Evolutionary conservation across 2,113 vertebrate genomes (phyloP).

Genomic region (Cynoglossus semilaevis): DNA sequence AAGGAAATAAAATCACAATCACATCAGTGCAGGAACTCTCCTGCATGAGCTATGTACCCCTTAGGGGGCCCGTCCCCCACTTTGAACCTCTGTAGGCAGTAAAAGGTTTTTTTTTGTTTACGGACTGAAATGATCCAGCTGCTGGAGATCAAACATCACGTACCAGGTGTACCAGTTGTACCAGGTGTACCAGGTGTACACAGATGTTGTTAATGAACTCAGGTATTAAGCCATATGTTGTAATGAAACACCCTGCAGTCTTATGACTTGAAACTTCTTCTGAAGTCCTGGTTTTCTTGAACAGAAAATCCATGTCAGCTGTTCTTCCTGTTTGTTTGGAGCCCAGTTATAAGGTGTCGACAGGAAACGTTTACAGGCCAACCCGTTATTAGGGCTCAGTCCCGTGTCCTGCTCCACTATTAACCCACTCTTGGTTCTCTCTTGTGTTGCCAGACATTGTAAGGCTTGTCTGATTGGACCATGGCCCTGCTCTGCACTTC

Average conservation of each 20-base stretch:
- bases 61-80: conserved; percentile 14
- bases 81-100: conserved; percentile 1
- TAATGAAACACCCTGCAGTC: not conserved
- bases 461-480: conserved; percentile 42
- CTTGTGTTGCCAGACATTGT: conserved; percentile 25
- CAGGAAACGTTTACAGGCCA: conserved; percentile 53
- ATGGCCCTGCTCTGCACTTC: conserved; percentile 9
- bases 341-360: conserved; percentile 33
- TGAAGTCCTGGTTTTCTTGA: not conserved
- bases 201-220: not conserved
- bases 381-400: conserved; percentile 50
- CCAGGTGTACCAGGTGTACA: too few relatives aligned
- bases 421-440: conserved; percentile 24
- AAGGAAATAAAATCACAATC: too few relatives aligned
- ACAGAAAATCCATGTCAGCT: conserved; percentile 22
- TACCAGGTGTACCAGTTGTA: not conserved
- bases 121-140: conserved; percentile 43
- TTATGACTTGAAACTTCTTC: not conserved
- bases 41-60: too few relatives aligned
- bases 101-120: conserved; percentile 26
- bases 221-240: not conserved
- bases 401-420: conserved; percentile 35
- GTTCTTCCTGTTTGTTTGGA: conserved; percentile 36
- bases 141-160: conserved; percentile 6
- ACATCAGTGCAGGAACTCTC: too few relatives aligned